Percentiles rank a stretch among this genome's conserved stretches.
Conservation (phyloP, 2,113 vertebrate genomes). For the Seriola quinqueradiata region DNA sequence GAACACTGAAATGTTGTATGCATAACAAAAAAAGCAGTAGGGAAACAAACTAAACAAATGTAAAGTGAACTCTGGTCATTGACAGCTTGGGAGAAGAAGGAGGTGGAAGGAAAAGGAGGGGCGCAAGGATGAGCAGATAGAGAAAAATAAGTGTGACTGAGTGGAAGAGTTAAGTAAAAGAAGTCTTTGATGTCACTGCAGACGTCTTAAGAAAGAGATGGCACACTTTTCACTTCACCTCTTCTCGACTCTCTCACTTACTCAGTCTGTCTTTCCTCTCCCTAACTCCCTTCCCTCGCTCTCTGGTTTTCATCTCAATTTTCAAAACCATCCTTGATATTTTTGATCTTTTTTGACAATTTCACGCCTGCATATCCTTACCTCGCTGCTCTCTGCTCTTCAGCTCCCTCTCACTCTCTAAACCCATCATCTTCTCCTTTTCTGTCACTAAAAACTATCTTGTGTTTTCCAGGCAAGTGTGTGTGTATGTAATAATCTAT, state of each 20-base stretch:
- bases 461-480: not conserved
- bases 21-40: not conserved
- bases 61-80: conserved; percentile 18
- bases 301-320: conserved; percentile 65
- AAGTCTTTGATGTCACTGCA: conserved; percentile 64
- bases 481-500: not conserved
- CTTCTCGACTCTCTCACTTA: conserved; percentile 26
- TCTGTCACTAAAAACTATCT: conserved; percentile 24
- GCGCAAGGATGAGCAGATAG: not conserved
- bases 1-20: not conserved
- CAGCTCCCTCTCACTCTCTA: not conserved
- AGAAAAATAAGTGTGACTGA: conserved; percentile 11
- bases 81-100: conserved; percentile 1
- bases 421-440: conserved; percentile 16
- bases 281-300: conserved; percentile 27
- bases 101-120: not conserved
- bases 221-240: conserved; percentile 42
- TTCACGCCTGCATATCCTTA: conserved; percentile 39
- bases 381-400: conserved; percentile 35
- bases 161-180: conserved; percentile 12
- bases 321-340: conserved; percentile 52
- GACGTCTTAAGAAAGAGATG: conserved; percentile 47
- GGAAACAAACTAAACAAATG: not conserved
- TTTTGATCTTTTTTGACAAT: conserved; percentile 56
- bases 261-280: conserved; percentile 53